Evolutionary conservation across 2,113 vertebrate species (phyloP), one percentile per base, ranked within the genome.

Genomic region (Coturnix japonica): DNA sequence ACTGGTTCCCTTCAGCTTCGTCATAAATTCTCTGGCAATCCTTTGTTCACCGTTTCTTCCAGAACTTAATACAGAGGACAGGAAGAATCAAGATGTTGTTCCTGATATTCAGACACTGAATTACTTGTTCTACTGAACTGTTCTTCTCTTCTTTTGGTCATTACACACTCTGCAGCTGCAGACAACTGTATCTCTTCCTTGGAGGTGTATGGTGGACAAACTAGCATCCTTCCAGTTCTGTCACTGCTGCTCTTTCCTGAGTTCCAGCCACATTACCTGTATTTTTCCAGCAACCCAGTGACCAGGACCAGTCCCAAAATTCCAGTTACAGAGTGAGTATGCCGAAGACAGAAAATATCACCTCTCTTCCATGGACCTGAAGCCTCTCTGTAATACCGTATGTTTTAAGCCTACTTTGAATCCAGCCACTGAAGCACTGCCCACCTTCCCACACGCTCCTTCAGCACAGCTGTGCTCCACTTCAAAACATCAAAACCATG

Each of bases 401-500:
- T n/a, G 31, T 56, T 95, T 85, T 82, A 85, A 92, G 70, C 25
- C 31, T 65, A 56, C 81, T 92, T 95, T 95, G 87, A 96, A 96
- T 91, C 33, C 67, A 89, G 72, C 15, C 71, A 80, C 71, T 70
- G 75, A 76, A 76, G 67, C 0, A 0, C 91, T 95, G 72, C 80
- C 80, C 88, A 93, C 73, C 88, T 88, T 90, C 64, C 90, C 69
- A 81, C 85, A 43, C 51, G 75, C 66, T 95, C 53, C 80, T 95
- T 80, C 56, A 92, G 47, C 0, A 0, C 69, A 90, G 95, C 91
- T 19, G 37, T 86, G 72, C 67, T 93, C 65, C 69, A 77, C 88
- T 95, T 95, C 90, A 93, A 95, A 95, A 95, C 93, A 91, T 90
- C 90, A 92, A 95, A 96, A 71, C 13, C 61, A 61, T 6, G 69